Evolutionary conservation across 2,888 invertebrate genomes (phyloP).

Genomic region (Norana najaformis): DNA sequence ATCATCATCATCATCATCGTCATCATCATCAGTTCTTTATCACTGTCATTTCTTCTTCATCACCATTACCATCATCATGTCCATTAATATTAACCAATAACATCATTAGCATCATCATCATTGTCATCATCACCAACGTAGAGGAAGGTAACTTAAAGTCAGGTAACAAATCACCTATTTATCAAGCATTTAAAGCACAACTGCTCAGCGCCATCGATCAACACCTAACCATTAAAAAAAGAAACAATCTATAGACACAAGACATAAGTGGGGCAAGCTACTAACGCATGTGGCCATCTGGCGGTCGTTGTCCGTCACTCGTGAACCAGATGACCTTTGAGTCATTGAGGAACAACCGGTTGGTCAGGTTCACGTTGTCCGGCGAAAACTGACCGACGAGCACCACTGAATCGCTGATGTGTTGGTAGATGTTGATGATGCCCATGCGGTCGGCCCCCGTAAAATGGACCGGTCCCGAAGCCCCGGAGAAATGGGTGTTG

Average conservation of each 20-base stretch:
- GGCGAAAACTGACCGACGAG: constrained; percentile 58
- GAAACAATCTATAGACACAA: no score
- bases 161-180: no score
- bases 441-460: constrained; percentile 70
- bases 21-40: neutral
- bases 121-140: no score
- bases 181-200: no score
- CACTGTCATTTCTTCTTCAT: no score
- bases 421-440: constrained; percentile 61
- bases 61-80: no score
- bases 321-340: constrained; percentile 69
- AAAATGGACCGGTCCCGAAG: constrained; percentile 76
- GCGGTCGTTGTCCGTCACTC: constrained; percentile 68
- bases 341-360: constrained; percentile 62
- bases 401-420: constrained; percentile 53
- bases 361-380: constrained; percentile 49
- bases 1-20: neutral
- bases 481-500: constrained; percentile 74
- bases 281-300: constrained; percentile 32
- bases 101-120: neutral
- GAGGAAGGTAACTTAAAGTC: no score
- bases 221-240: no score
- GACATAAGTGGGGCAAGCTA: no score
- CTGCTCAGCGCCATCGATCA: no score
- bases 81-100: no score